phyloP scores from a whole-genome alignment of 2,113 vertebrate species.

The Melanocharis versteri region DNA sequence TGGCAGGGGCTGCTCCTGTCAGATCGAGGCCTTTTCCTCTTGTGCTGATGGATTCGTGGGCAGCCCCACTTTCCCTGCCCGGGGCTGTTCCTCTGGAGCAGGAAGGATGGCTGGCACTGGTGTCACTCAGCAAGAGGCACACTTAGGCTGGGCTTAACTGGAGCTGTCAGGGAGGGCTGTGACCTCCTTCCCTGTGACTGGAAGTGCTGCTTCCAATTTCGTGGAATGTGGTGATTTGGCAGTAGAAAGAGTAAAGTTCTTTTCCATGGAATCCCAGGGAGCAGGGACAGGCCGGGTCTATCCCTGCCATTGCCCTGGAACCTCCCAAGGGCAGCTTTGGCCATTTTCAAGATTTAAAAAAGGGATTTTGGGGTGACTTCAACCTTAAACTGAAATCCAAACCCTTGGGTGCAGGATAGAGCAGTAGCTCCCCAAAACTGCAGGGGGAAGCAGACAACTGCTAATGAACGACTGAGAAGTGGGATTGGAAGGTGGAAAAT shows the following conservation, averaged over 20 bases:
- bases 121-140: background rate
- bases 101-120: background rate
- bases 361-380: background rate
- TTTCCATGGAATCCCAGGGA: background rate
- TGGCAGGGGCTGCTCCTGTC: background rate
- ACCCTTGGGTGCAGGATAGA: background rate
- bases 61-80: background rate
- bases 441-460: constrained; percentile 67
- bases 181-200: background rate
- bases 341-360: background rate
- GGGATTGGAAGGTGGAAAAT: background rate
- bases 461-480: background rate
- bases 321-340: background rate
- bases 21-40: background rate
- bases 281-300: background rate
- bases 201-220: background rate
- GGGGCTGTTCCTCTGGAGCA: background rate
- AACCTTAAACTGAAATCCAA: background rate
- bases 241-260: background rate
- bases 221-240: background rate
- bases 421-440: constrained; percentile 47
- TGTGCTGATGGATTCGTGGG: background rate
- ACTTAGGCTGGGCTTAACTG: background rate
- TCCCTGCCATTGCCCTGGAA: background rate
- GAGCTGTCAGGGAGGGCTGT: background rate